Evolutionary conservation across 2,888 invertebrate genomes (phyloP), one percentile per base, ranked within the genome.

Genomic region (Piscicola geometra): DNA sequence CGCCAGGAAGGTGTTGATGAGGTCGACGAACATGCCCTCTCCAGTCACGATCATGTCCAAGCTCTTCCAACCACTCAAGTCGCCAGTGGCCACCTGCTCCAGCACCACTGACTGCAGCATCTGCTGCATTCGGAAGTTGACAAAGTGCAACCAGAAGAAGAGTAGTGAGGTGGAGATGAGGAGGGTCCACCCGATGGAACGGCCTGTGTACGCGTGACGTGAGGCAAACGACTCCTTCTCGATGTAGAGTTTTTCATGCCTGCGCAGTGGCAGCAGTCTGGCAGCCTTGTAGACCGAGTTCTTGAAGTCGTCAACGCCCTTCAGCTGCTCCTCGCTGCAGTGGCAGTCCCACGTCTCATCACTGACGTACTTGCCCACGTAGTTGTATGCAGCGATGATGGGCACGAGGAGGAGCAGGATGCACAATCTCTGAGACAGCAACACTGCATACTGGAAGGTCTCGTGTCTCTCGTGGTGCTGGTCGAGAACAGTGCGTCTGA

Each of bases 201-300:
- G 50, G 9, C 50, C 50, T 21, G 9, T 47, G 50, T 47, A 47
- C 12, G 21, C 21, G 9, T 21, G 9, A 9, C 21, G 9, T 9
- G 50, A 9, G 50, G 50, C 9, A 47, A 9, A 47, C 36, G 35
- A 33, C n/a, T 30, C 47, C 3, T 47, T 35, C 5, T 47, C 35
- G 71, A 71, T n/a, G 47, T 71, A 71, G 25, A 36, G 15, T 33
- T 71, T 35, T 47, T 71, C 71, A 47, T 71, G 71, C n/a, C 25
- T 47, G 28, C 71, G 30, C 3, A 71, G n/a, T 5, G 36, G 71
- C 50, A 30, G n/a, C n/a, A 71, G 47, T 47, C 15, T 12, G 5
- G 36, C 3, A 15, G 18, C 50, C 12, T 33, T 36, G n/a, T n/a
- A 25, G 28, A n/a, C n/a, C n/a, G 9, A 3, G 71, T 30, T 71